Conservation (phyloP, 2,113 vertebrate genomes). For the Pantherophis guttatus region DNA sequence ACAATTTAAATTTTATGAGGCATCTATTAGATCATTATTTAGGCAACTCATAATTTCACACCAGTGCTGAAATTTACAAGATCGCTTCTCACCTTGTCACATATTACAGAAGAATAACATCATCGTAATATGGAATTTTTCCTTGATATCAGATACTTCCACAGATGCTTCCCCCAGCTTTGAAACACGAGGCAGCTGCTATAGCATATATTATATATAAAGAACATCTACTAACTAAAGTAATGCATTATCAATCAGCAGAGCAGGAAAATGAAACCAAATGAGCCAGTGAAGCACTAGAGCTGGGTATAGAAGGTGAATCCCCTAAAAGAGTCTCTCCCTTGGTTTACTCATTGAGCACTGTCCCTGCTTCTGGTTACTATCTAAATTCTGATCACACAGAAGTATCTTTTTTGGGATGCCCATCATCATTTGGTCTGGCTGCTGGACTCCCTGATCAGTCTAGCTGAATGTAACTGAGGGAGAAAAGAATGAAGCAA, state of each 20-base stretch:
- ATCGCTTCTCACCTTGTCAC: slow-evolving; percentile 68
- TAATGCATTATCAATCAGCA: slow-evolving; percentile 36
- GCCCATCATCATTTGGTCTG: neutral
- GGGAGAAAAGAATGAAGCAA: neutral
- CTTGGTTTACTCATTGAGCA: neutral
- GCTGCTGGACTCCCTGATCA: neutral
- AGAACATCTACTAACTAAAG: slow-evolving; percentile 43
- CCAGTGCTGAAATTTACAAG: slow-evolving; percentile 53
- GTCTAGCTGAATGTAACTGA: neutral
- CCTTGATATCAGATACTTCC: slow-evolving; percentile 68
- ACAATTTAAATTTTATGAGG: slow-evolving; percentile 32
- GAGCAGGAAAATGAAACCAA: slow-evolving; percentile 35
- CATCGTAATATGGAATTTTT: slow-evolving; percentile 62
- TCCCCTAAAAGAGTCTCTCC: neutral
- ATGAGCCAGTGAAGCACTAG: neutral
- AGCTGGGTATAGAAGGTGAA: neutral
- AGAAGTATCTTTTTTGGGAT: neutral
- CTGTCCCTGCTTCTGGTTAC: neutral
- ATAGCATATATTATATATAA: slow-evolving; percentile 58
- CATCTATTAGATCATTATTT: slow-evolving; percentile 58
- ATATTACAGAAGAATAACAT: slow-evolving; percentile 65
- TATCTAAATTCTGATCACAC: neutral
- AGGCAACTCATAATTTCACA: slow-evolving; percentile 64
- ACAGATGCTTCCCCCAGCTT: slow-evolving; percentile 57
- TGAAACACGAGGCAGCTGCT: slow-evolving; percentile 67